Evolutionary conservation across 2,797 vertebrate species (phyloP), one percentile per base, ranked within the genome.

Genomic region (Holocentrus rufus): DNA sequence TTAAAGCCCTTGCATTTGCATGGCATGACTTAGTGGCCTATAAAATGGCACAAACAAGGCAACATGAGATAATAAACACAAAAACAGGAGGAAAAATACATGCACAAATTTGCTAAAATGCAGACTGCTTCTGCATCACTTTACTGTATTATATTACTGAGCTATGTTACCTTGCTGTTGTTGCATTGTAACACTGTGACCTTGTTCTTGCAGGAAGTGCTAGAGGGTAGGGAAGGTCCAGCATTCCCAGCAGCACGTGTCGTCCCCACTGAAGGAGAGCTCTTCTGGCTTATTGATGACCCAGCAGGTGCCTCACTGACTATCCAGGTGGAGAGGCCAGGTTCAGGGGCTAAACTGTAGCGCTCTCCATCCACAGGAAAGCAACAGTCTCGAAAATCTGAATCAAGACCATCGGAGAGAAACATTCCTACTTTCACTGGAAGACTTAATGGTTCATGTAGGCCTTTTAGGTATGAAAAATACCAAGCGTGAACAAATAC

Each of bases 241-340:
- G 90, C 85, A 0, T 92, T 96, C 15, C 97, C 97, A 0, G 96
- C 97, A 0, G 95, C 96, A 0, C 92, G 94, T 0, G 96, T 98
- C 3, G 86, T 69, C 36, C 96, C 96, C 0, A 81, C 74, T 49
- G 87, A 91, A 0, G 96, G 97, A 18, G 93, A 95, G 77, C 93
- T 98, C 31, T 91, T 94, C 76, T 98, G 97, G 97, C 92, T 97
- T 80, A 83, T 97, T 47, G 97, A 98, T 17, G 95, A 96, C 69
- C 84, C 96, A 0, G 96, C 97, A 0, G 96, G 96, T 0, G 87
- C 92, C 18, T 93, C 94, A 10, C 87, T 98, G 72, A 95, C 92
- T 0, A 77, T 94, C 67, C 92, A 92, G 54, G 92, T 96, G 1
- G 95, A 97, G 88, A 94, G 94, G 76, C 93, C 88, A 13, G 88